phyloP scores from a whole-genome alignment of 2,113 vertebrate species.

The Heterotilapia buettikoferi region DNA sequence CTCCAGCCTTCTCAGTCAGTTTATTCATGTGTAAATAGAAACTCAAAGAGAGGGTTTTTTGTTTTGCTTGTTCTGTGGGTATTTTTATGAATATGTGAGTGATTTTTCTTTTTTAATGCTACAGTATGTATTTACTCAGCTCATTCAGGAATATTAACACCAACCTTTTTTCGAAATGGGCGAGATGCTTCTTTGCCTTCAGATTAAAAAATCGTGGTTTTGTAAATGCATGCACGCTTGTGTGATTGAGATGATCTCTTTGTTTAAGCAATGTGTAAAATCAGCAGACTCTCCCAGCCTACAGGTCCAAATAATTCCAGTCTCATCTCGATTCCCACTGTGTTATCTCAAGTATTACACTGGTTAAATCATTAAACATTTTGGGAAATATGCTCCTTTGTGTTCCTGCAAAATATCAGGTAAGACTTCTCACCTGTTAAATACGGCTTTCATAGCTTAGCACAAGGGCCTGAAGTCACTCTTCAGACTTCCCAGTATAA shows the following conservation, averaged over 20 bases:
- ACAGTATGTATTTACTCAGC: conserved; percentile 27
- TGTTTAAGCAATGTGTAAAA: not conserved
- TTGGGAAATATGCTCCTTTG: not conserved
- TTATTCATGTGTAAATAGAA: conserved; percentile 41
- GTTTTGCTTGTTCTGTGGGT: conserved; percentile 51
- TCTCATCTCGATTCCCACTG: not conserved
- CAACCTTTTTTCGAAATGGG: not conserved
- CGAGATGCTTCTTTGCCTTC: conserved; percentile 10
- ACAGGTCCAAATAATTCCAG: not conserved
- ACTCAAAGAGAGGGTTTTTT: conserved; percentile 21
- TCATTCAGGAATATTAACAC: conserved; percentile 38
- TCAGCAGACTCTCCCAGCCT: not conserved
- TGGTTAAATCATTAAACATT: not conserved
- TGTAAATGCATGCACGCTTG: conserved; percentile 29
- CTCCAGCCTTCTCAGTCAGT: conserved; percentile 40
- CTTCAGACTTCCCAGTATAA: not conserved
- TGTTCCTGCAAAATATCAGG: not conserved
- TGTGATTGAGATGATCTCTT: conserved; percentile 12
- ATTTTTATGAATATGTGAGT: conserved; percentile 49
- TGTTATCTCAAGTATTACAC: not conserved
- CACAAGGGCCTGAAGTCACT: not conserved
- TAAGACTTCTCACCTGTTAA: not conserved
- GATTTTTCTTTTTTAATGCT: conserved; percentile 9
- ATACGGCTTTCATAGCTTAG: not conserved
- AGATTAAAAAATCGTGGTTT: conserved; percentile 9